phyloP scores from a whole-genome alignment of 2,888 invertebrate species.

The Euproctis similis region DNA sequence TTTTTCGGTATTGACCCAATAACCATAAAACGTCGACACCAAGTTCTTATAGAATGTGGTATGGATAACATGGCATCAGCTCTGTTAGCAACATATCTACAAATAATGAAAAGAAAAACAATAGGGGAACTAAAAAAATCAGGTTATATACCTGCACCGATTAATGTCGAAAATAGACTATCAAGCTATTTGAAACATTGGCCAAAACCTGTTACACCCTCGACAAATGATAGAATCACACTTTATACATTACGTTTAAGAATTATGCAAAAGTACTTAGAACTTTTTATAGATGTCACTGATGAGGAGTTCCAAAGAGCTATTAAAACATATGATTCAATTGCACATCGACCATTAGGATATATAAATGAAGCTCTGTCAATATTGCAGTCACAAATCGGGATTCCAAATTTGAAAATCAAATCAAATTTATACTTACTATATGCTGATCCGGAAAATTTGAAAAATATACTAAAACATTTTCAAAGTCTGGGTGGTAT shows the following conservation, averaged over 20 bases:
- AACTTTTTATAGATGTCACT: conserved; percentile 53
- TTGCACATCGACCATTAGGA: conserved; percentile 60
- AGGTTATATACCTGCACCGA: conserved; percentile 30
- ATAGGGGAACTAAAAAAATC: conserved; percentile 44
- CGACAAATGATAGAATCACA: conserved; percentile 42
- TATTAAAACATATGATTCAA: conserved; percentile 57
- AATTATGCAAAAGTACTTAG: conserved; percentile 62
- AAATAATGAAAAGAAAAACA: conserved; percentile 43
- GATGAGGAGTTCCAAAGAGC: conserved; percentile 54
- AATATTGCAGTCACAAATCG: conserved; percentile 48
- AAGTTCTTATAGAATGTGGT: conserved; percentile 63
- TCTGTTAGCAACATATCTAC: conserved; percentile 41
- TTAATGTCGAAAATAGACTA: conserved; percentile 59
- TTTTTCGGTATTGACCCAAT: conserved; percentile 53
- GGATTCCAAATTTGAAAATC: conserved; percentile 54
- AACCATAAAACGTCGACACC: conserved; percentile 49
- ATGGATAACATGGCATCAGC: conserved; percentile 34
- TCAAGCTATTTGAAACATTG: conserved; percentile 62
- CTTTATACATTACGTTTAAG: conserved; percentile 49
- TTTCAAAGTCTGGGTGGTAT: conserved; percentile 54
- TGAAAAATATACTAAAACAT: conserved; percentile 47
- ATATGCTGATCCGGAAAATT: conserved; percentile 59
- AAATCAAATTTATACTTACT: conserved; percentile 60
- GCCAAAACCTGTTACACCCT: conserved; percentile 64
- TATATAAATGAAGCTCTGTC: conserved; percentile 52